These are phyloP conservation scores for Empidonax traillii DNA, from an alignment of 2,113 vertebrate species.

Conservation along the genomic window DNA sequence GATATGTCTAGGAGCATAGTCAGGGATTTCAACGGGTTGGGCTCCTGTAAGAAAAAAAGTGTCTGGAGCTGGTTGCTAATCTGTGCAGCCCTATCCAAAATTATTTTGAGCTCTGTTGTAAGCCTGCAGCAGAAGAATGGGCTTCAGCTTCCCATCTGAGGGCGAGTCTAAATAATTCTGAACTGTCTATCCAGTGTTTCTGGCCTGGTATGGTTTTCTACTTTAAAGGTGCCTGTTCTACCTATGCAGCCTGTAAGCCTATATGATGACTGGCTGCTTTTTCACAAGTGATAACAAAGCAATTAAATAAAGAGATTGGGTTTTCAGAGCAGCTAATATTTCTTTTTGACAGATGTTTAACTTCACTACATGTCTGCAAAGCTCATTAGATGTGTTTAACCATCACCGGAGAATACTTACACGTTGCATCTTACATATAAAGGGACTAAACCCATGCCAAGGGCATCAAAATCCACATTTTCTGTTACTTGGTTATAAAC, in stretches of 20 bases:
- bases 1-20: background rate
- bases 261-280: background rate
- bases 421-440: background rate
- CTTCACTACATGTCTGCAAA: background rate
- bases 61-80: rapidly evolving
- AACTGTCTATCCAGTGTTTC: background rate
- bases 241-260: background rate
- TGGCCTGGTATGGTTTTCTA: background rate
- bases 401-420: background rate
- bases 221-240: background rate
- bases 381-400: background rate
- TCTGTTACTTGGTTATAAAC: background rate
- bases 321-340: background rate
- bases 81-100: background rate
- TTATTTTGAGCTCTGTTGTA: background rate
- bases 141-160: background rate
- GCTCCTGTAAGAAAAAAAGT: background rate
- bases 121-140: background rate
- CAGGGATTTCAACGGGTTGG: background rate
- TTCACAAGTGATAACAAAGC: background rate
- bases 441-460: background rate
- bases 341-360: background rate
- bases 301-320: background rate
- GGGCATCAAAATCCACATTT: background rate
- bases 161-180: background rate